These are phyloP conservation scores for Pangasius macronema DNA, from an alignment of 2,797 vertebrate genomes.

Conservation along the genomic window DNA sequence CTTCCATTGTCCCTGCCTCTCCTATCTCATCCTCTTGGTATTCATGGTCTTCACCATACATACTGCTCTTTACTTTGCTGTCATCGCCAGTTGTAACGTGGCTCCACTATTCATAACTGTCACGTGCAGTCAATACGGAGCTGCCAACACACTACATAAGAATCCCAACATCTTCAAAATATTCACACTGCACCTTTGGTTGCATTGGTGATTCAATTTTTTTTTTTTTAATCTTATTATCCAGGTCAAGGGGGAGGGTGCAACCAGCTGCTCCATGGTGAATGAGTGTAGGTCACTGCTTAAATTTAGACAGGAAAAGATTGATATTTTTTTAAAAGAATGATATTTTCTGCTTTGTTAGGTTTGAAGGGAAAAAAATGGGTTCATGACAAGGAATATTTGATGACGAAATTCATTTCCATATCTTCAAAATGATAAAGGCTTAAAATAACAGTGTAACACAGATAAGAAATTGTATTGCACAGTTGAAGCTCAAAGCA, in stretches of 20 bases:
- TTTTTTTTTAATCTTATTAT: conserved; percentile 57
- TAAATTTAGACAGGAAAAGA: conserved; percentile 49
- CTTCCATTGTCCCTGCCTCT: conserved; percentile 21
- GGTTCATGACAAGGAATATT: conserved; percentile 74
- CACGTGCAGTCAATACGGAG: conserved; percentile 27
- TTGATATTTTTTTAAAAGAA: conserved; percentile 61
- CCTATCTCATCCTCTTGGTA: conserved; percentile 20
- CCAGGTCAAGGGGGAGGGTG: conserved; percentile 52
- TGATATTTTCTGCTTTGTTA: conserved; percentile 50
- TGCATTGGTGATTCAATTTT: conserved; percentile 52
- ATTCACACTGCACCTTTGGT: conserved; percentile 50
- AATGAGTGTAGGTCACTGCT: conserved; percentile 40
- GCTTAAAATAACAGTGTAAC: conserved; percentile 9
- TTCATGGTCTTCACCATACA: conserved; percentile 7
- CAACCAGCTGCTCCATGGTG: conserved; percentile 56
- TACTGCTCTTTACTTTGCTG: not conserved
- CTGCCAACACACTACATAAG: conserved; percentile 36
- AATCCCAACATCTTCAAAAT: conserved; percentile 46
- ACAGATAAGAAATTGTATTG: conserved; percentile 3
- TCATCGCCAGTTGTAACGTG: not conserved
- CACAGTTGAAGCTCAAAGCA: not conserved
- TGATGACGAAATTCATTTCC: conserved; percentile 63
- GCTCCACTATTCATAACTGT: not conserved
- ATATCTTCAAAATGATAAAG: conserved; percentile 36
- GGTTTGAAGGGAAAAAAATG: conserved; percentile 66